Evolutionary conservation across 2,797 vertebrate genomes (phyloP).

Genomic region (Buceros bicornis): DNA sequence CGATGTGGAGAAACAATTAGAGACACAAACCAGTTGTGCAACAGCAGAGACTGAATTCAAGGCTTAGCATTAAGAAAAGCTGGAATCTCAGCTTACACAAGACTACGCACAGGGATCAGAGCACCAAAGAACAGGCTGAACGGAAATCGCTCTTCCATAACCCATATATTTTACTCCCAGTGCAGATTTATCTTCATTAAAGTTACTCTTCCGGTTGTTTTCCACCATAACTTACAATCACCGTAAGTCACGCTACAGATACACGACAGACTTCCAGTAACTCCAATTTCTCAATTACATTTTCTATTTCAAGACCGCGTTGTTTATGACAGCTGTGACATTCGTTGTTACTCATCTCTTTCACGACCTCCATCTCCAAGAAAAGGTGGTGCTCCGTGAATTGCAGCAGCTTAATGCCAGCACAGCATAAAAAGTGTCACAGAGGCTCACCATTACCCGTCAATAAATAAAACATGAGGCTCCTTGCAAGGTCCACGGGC

Average conservation of each 20-base stretch:
- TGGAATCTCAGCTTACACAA: background rate
- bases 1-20: background rate
- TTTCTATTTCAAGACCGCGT: no score
- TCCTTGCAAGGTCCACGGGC: background rate
- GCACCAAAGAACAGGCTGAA: background rate
- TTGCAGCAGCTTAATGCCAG: background rate
- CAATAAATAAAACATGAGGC: constrained; percentile 54
- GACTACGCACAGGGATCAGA: background rate
- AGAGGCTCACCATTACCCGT: background rate
- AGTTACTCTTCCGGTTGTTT: background rate
- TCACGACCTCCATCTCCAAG: background rate
- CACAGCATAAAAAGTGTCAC: constrained; percentile 4
- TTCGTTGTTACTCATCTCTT: background rate
- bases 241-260: rapidly evolving
- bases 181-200: background rate
- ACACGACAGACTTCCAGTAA: background rate
- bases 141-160: background rate
- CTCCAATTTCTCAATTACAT: background rate
- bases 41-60: background rate
- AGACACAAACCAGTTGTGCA: background rate
- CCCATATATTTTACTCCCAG: background rate
- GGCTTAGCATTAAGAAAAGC: background rate
- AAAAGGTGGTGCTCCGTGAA: background rate
- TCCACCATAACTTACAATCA: background rate
- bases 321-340: background rate